Percentiles rank a stretch among this genome's conserved stretches.
These are phyloP conservation scores for Tenthredo livida DNA, from an alignment of 2,888 invertebrate genomes.

Conservation along the genomic window DNA sequence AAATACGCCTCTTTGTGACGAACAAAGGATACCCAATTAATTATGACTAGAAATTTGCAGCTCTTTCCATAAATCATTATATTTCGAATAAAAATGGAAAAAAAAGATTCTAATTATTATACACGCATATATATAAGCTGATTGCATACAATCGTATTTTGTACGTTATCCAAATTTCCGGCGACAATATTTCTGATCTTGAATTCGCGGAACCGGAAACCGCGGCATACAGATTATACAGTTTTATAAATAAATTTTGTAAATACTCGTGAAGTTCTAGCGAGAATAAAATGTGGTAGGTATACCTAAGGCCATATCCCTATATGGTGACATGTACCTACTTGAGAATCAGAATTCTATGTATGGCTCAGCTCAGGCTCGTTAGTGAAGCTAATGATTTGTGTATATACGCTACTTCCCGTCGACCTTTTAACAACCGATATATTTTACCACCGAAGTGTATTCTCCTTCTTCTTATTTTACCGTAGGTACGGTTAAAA, in stretches of 20 bases:
- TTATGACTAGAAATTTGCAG: background rate
- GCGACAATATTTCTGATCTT: background rate
- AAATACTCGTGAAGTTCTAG: background rate
- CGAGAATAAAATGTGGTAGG: background rate
- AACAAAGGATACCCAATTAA: too few relatives aligned
- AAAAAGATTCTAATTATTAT: background rate
- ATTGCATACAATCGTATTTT: background rate
- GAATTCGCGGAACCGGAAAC: background rate
- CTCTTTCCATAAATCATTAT: background rate
- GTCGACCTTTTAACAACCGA: background rate
- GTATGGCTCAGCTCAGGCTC: slow-evolving; percentile 24
- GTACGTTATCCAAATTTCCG: background rate
- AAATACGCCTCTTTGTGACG: too few relatives aligned
- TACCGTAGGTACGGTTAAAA: background rate
- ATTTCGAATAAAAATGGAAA: background rate
- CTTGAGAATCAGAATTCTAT: background rate
- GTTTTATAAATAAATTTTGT: too few relatives aligned
- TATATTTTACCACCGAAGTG: background rate
- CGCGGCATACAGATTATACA: background rate
- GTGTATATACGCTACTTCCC: background rate
- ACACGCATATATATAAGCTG: background rate
- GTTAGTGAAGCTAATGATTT: slow-evolving; percentile 24
- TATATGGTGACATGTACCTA: background rate
- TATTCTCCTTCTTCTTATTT: background rate
- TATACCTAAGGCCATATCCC: background rate